Base-by-base conservation (phyloP, 2,888 invertebrate species). In the Dryomyza anilis region DNA sequence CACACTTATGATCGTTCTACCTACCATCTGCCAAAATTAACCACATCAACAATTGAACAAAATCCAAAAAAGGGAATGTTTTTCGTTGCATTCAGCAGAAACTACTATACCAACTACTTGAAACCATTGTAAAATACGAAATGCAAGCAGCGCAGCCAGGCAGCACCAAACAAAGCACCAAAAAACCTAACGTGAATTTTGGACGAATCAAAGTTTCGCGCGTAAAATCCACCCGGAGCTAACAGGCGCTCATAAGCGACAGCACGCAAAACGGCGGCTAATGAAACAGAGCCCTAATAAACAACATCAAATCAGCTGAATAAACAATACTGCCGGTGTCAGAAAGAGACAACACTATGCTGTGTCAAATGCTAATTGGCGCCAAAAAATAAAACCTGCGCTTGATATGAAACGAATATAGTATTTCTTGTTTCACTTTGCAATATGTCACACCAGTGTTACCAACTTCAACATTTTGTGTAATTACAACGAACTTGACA, bases 141-240 rank as follows among this genome's bases (percentile, higher is more conserved):
- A n/a, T n/a, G n/a, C n/a, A n/a, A n/a, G n/a, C n/a, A n/a, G n/a
- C n/a, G n/a, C n/a, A n/a, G n/a, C n/a, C n/a, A n/a, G n/a, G n/a
- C n/a, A n/a, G n/a, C n/a, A 25, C 36, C 21, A 21, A 16, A 50
- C 23, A 36, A 25, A 23, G 36, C 36, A 25, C 10, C 23, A 1
- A 33, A 33, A 36, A 56, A n/a, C n/a, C 23, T 14, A n/a, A 55
- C 36, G 21, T 14, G 19, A 60, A 36, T 52, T 16, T 16, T 19
- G 30, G 43, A 8, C 6, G 29, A 58, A 25, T 29, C 19, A 27
- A 52, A 74, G 78, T 78, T 78, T 78, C 78, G 78, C 78, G 78
- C 83, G 79, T 83, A 83, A 83, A 83, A 81, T 81, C 80, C 82
- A 81, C 81, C 83, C 83, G 83, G 78, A 78, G 74, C 70, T 68